Evolutionary conservation across 2,113 vertebrate species (phyloP), one percentile per base, ranked within the genome.

Genomic region (Holacanthus passer): DNA sequence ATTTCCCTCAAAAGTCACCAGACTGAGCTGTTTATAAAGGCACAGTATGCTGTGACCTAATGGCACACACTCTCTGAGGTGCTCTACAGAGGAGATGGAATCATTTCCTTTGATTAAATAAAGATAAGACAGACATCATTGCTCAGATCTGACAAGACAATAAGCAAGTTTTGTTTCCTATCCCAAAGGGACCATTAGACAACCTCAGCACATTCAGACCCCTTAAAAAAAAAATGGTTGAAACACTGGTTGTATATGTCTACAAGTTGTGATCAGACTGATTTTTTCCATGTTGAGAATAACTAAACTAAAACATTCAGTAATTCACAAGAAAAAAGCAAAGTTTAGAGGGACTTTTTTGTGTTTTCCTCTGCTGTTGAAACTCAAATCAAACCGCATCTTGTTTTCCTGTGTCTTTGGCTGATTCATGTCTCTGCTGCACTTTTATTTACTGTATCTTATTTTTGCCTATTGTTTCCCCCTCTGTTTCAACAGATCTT

Each of bases 1-100:
- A 55, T 43, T 65, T 76, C 19, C 73, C 48, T 53, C 43, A 37
- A 39, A 59, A 41, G 73, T 75, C 73, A 39, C 14, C 9, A 52
- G 47, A 41, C 71, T 20, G 55, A n/a, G 8, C 27, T 45, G 7
- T 22, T 47, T 41, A n/a, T 43, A n/a, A 37, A 24, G 20, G 37
- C 6, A 14, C 12, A 64, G 5, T 7, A n/a, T 13, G 58, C 58
- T 47, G 43, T 66, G 7, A 52, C 5, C 10, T 35, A 1, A n/a
- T 10, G 29, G 1, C 20, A 47, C n/a, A 9, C 62, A 2, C 7
- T 27, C 13, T 10, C 39, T 41, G 39, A 4, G 6, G 16, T 3
- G 27, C 59, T 63, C 35, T 32, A 31, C 27, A 56, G 3, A 32
- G 22, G 41, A 27, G 8, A 29, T 24, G 41, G n/a, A 10, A 31